Conservation (phyloP, 2,888 invertebrate genomes). For the Agriotes lineatus region DNA sequence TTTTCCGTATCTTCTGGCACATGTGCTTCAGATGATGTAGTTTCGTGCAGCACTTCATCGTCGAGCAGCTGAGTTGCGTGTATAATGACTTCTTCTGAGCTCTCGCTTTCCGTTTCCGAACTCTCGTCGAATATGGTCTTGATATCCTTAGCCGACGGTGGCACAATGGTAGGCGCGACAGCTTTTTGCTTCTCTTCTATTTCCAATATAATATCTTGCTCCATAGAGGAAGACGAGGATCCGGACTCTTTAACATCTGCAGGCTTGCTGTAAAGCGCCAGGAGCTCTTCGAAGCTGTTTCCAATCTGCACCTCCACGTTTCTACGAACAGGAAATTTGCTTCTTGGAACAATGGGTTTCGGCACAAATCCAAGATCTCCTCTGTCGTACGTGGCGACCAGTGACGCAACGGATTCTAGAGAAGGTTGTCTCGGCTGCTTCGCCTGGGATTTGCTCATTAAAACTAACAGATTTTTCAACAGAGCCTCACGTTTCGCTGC, state of each 20-base stretch:
- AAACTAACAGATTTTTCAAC: constrained; percentile 61
- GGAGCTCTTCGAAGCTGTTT: constrained; percentile 53
- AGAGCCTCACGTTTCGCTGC: constrained; percentile 70
- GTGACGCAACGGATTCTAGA: constrained; percentile 59
- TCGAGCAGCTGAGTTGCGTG: too few species aligned
- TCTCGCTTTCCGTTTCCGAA: background rate
- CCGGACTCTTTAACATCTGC: too few species aligned
- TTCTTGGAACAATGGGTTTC: constrained; percentile 62
- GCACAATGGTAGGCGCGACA: too few species aligned
- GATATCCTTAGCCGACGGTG: too few species aligned
- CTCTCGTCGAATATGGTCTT: background rate
- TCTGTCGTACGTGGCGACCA: constrained; percentile 69
- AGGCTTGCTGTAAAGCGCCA: constrained; percentile 24
- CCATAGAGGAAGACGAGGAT: too few species aligned
- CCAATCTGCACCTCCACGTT: constrained; percentile 57
- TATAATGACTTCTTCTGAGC: background rate
- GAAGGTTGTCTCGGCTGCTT: constrained; percentile 65
- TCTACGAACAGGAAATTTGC: constrained; percentile 55
- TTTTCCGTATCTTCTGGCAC: too few species aligned
- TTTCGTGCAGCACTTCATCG: background rate
- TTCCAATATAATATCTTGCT: too few species aligned
- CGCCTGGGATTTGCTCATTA: constrained; percentile 60
- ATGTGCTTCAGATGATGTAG: background rate
- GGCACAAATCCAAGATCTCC: constrained; percentile 79
- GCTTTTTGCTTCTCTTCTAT: too few species aligned